These are phyloP conservation scores for Plusia festucae DNA, from an alignment of 2,888 invertebrate genomes.

Conservation along the genomic window DNA sequence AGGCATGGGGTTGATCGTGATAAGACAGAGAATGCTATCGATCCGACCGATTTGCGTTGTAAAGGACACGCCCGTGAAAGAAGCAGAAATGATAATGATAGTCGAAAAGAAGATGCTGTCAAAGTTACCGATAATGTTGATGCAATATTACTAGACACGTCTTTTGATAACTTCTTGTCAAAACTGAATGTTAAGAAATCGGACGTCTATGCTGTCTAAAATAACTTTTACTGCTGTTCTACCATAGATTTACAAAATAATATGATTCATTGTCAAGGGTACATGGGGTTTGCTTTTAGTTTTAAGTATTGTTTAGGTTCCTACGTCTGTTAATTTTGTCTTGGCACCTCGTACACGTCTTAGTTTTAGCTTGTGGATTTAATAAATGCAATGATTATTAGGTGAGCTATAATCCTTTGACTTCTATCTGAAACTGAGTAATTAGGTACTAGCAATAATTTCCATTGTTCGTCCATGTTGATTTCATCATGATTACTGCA, in stretches of 20 bases:
- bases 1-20: background rate
- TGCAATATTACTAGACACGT: background rate
- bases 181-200: background rate
- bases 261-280: background rate
- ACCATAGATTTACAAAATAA: background rate
- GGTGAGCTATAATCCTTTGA: background rate
- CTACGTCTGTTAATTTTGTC: constrained; percentile 4
- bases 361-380: background rate
- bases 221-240: background rate
- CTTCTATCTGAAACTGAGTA: background rate
- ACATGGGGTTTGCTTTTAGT: background rate
- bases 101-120: background rate
- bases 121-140: background rate
- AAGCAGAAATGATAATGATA: background rate
- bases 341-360: constrained; percentile 1
- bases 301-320: background rate
- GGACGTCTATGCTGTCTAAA: background rate
- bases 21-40: background rate
- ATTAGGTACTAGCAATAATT: no score
- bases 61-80: background rate
- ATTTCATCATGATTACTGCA: no score
- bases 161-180: background rate
- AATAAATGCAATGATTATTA: background rate
- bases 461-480: no score
- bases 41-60: background rate